These are phyloP conservation scores for Anguilla japonica DNA, from an alignment of 2,113 vertebrate genomes.

Conservation along the genomic window DNA sequence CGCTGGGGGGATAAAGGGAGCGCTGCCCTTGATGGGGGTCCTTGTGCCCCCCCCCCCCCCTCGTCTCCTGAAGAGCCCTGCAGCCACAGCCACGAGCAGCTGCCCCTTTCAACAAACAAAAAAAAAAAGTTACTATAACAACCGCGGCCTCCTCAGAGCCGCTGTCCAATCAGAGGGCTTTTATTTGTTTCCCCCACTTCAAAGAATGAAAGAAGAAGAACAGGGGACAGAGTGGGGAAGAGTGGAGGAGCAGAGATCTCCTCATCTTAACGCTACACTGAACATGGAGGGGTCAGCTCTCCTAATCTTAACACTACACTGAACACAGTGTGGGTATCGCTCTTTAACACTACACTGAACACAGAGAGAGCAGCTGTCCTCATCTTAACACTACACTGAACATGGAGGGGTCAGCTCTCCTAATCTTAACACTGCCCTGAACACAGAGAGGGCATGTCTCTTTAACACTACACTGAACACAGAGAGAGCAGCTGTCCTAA, in stretches of 20 bases:
- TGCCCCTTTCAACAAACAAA: slow-evolving; percentile 26
- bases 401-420: not conserved
- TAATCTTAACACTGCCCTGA: not conserved
- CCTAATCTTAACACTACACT: not conserved
- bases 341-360: not conserved
- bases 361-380: not conserved
- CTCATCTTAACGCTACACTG: not conserved
- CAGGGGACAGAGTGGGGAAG: slow-evolving; percentile 8
- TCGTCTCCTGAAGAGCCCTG: slow-evolving; percentile 60
- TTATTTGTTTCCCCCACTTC: slow-evolving; percentile 55
- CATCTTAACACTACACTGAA: not conserved
- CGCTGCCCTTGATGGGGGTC: slow-evolving; percentile 5
- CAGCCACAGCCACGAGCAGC: slow-evolving; percentile 32
- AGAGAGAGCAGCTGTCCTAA: not conserved
- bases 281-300: not conserved
- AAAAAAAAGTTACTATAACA: slow-evolving; percentile 73
- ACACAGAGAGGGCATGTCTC: not conserved
- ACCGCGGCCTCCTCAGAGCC: slow-evolving; percentile 67
- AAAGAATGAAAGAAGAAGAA: slow-evolving; percentile 44
- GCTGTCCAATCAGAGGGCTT: slow-evolving; percentile 72
- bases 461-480: not conserved
- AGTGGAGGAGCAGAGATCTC: not conserved
- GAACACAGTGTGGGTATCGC: not conserved
- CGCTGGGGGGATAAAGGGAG: slow-evolving; percentile 1
- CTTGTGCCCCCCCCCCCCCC: not conserved